Conservation (phyloP, 2,797 vertebrate species). For the Hydrolagus colliei region DNA sequence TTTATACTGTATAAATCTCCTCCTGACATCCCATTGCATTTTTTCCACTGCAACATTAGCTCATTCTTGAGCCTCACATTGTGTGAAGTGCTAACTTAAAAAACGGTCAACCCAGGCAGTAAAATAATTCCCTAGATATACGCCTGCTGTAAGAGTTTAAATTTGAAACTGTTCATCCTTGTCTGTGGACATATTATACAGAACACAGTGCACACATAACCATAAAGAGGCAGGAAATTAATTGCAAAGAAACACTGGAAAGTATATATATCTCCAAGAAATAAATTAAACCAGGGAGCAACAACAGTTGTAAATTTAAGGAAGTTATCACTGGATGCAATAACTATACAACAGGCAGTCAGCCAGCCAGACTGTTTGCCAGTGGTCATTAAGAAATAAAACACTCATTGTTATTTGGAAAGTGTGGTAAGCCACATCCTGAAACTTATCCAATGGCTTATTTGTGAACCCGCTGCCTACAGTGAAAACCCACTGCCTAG, state of each 20-base stretch:
- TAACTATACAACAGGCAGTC: not conserved
- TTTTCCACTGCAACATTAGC: too few relatives aligned
- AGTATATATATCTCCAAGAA: not conserved
- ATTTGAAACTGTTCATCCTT: not conserved
- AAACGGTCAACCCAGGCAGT: too few relatives aligned
- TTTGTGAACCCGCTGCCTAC: not conserved
- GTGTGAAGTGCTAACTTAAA: too few relatives aligned
- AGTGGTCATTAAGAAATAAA: not conserved
- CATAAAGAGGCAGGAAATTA: not conserved
- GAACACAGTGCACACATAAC: not conserved
- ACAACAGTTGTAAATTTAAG: not conserved
- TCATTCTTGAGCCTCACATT: too few relatives aligned
- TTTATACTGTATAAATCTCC: too few relatives aligned
- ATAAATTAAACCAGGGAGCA: not conserved
- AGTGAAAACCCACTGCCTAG: not conserved
- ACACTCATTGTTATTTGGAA: too few relatives aligned
- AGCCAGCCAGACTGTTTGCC: not conserved
- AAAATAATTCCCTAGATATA: not conserved
- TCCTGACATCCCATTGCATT: too few relatives aligned
- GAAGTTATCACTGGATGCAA: not conserved
- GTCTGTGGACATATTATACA: not conserved
- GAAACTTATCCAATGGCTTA: not conserved
- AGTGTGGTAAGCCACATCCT: too few relatives aligned
- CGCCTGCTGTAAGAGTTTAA: not conserved
- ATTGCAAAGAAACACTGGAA: not conserved